These are phyloP conservation scores for Mormyrops boulengeri DNA, from an alignment of 2,797 vertebrate genomes.

Conservation along the genomic window DNA sequence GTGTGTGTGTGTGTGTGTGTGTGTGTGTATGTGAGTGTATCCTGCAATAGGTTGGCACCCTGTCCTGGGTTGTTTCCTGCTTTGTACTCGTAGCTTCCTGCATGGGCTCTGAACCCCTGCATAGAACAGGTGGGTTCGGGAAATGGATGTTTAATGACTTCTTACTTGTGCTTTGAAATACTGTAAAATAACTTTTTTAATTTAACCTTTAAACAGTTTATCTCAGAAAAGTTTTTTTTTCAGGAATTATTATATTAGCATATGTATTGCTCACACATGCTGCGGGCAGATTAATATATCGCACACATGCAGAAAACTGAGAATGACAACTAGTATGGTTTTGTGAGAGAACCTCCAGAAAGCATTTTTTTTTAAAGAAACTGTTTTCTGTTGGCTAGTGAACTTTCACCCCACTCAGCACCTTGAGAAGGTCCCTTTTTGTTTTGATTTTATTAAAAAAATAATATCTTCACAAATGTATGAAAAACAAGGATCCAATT, in stretches of 20 bases:
- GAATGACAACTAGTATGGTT: neutral
- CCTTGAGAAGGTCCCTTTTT: neutral
- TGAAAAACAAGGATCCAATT: neutral
- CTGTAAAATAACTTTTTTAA: neutral
- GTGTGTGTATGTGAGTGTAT: no score
- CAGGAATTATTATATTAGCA: neutral
- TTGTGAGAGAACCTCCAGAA: neutral
- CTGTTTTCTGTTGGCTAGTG: neutral
- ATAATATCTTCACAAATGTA: neutral
- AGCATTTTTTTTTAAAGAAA: neutral
- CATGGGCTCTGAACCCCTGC: neutral
- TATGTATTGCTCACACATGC: neutral
- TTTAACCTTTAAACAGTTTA: neutral
- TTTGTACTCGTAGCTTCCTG: neutral
- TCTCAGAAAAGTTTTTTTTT: neutral
- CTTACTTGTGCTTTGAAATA: neutral
- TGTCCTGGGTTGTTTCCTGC: neutral
- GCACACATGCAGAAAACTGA: neutral
- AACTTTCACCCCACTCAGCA: neutral
- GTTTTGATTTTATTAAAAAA: neutral
- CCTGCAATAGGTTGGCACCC: neutral
- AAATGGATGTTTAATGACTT: neutral
- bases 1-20: neutral
- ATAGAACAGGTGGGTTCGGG: neutral
- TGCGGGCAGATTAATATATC: neutral